phyloP scores from a whole-genome alignment of 2,888 invertebrate species.

The Leucophenga montana region DNA sequence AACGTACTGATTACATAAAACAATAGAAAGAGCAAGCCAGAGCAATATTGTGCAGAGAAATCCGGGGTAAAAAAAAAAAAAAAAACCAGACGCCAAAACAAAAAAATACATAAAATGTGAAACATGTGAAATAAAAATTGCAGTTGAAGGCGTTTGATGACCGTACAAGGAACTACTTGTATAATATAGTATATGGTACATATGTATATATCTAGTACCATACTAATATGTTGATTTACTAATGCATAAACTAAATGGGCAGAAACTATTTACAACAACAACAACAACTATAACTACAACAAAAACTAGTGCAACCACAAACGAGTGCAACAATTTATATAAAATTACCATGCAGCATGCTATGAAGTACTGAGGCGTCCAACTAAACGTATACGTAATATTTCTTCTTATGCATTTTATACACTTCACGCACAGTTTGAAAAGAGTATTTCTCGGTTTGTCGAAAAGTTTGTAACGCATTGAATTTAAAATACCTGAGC shows the following conservation, averaged over 20 bases:
- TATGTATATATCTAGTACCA: too few relatives aligned
- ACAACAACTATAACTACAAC: conserved; percentile 40
- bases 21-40: neutral
- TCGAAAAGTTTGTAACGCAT: too few relatives aligned
- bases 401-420: conserved; percentile 23
- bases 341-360: conserved; percentile 61
- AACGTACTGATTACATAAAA: conserved; percentile 17
- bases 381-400: conserved; percentile 56
- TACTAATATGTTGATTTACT: neutral
- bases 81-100: too few relatives aligned
- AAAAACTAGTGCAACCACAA: conserved; percentile 38
- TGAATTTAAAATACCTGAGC: too few relatives aligned
- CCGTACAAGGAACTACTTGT: neutral
- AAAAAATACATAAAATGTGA: neutral
- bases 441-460: too few relatives aligned
- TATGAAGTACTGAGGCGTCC: conserved; percentile 32
- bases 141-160: conserved; percentile 18
- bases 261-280: conserved; percentile 35
- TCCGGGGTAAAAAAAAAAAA: too few relatives aligned
- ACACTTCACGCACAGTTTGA: too few relatives aligned
- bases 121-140: neutral
- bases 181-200: too few relatives aligned
- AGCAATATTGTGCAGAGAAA: too few relatives aligned
- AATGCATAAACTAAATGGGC: conserved; percentile 5
- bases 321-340: conserved; percentile 54